Base-by-base conservation (phyloP, 1,140 invertebrate genomes). In the Gryon sp. region DNA sequence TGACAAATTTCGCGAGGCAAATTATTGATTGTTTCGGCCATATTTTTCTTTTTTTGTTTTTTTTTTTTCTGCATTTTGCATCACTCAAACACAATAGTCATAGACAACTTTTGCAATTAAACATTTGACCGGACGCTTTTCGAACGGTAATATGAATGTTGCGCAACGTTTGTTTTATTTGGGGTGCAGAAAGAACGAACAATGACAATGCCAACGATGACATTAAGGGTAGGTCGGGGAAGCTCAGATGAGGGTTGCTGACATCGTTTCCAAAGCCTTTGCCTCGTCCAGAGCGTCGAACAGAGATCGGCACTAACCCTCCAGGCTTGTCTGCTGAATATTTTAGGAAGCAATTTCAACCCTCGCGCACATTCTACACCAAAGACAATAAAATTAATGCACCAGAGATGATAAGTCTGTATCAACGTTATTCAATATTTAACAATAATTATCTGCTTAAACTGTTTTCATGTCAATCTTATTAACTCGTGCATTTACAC, bases 321-420 rank as follows among this genome's bases (percentile, higher is more conserved):
- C 68, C 62, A 28, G 77, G 52, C 76, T 70, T 63, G 70, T 79
- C 76, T 76, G 77, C 66, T 79, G 78, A 79, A 79, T 79, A 79
- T 76, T 79, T 79, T 74, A 79, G 66, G 50, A 68, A 74, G 74
- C 65, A 77, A 80, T 77, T 77, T 74, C 74, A 62, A 53, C 69
- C 65, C 69, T 76, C 72, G 62, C 68, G 43, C 52, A 59, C 62
- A 24, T 4, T 57, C 65, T 26, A 12, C 68, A 22, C 48, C 38
- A 26, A 60, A 75, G 66, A 79, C 77, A 79, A 79, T 79, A 76
- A 79, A 79, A 79, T 79, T 79, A 79, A 72, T 79, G 60, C 66
- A 11, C 50, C 18, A 43, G 59, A 62, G 66, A 62, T 69, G 60
- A 48, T 65, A 70, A 69, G 50, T 65, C 57, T 69, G 73, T 69